Conservation (phyloP, 2,113 vertebrate species). For the Ginglymostoma cirratum region DNA sequence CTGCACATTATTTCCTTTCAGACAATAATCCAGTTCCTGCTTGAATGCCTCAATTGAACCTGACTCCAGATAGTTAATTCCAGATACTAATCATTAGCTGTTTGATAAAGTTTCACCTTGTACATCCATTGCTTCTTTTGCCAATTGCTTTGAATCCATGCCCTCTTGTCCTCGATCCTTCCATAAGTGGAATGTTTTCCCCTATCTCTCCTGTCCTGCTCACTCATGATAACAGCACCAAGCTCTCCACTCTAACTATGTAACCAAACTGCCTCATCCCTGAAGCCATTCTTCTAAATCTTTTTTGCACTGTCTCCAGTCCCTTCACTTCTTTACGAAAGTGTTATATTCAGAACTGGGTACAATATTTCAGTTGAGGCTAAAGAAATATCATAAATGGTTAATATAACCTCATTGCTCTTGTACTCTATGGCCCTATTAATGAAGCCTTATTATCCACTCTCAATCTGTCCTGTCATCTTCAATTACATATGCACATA, state of each 20-base stretch:
- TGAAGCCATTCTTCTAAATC: background rate
- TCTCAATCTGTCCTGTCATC: background rate
- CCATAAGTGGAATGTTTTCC: background rate
- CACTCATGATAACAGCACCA: no score
- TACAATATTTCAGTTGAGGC: background rate
- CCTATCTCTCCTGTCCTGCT: no score
- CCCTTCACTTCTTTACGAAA: background rate
- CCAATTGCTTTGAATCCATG: background rate
- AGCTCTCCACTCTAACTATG: background rate
- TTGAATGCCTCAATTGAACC: background rate
- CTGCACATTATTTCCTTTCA: no score
- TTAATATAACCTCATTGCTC: background rate
- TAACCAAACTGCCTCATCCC: background rate
- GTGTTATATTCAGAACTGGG: background rate
- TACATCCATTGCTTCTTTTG: background rate
- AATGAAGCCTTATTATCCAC: background rate
- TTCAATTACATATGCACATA: background rate
- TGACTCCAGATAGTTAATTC: background rate
- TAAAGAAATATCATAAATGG: no score
- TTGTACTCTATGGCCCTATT: background rate
- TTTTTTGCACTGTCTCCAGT: background rate
- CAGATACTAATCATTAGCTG: background rate
- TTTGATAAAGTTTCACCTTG: background rate
- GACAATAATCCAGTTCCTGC: background rate
- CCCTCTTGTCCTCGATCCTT: background rate